Percentiles rank a stretch among this genome's conserved stretches.
Evolutionary conservation across 37 sponge, comb jelly and placozoan genomes (phyloP).

Genomic region (Spongia lamella): DNA sequence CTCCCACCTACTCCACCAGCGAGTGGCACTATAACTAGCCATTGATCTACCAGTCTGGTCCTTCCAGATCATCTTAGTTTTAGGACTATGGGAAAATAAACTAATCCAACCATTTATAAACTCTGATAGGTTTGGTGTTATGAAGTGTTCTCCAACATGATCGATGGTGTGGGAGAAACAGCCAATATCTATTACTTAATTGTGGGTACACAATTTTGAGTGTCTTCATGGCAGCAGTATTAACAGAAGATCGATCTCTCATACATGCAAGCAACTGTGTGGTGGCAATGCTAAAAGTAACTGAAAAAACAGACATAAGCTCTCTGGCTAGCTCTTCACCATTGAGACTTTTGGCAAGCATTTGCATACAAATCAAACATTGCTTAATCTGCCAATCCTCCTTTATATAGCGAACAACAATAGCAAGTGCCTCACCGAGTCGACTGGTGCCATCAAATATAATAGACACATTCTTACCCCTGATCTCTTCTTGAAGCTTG

Average conservation of each 20-base stretch:
- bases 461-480: conserved; percentile 1
- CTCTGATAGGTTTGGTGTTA: conserved; percentile 19
- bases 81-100: conserved; percentile 18
- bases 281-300: no score
- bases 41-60: not conserved
- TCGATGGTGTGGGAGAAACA: conserved; percentile 60
- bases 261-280: conserved; percentile 31
- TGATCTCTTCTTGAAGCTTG: conserved; percentile 14
- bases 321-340: conserved; percentile 15
- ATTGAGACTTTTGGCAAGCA: conserved; percentile 25
- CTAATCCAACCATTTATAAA: conserved; percentile 31
- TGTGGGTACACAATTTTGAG: not conserved
- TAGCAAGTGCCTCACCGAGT: conserved; percentile 47
- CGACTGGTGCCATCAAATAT: conserved; percentile 47
- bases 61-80: not conserved
- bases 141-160: conserved; percentile 37
- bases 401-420: conserved; percentile 21
- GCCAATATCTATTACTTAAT: conserved; percentile 27
- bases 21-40: not conserved
- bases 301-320: not conserved
- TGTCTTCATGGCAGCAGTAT: conserved; percentile 24
- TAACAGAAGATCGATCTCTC: conserved; percentile 21
- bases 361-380: conserved; percentile 10
- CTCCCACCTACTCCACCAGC: conserved; percentile 4
- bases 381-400: conserved; percentile 34